Evolutionary conservation across 2,888 invertebrate genomes (phyloP).

Genomic region (Sicus ferrugineus): DNA sequence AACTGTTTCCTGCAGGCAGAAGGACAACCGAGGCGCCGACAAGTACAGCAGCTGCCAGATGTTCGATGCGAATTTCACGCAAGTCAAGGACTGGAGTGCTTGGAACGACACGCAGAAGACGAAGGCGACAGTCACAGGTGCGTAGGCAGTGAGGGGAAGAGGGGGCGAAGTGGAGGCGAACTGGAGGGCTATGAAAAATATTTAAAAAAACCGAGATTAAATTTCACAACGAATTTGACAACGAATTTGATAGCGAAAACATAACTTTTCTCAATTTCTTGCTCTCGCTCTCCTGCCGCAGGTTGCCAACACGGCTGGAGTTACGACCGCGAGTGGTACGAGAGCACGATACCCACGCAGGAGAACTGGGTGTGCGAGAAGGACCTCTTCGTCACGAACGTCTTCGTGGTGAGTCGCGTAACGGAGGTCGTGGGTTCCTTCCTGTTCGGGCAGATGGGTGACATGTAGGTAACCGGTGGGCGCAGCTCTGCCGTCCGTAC

Average conservation of each 20-base stretch:
- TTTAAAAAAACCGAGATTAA: no score
- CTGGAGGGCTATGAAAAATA: not conserved
- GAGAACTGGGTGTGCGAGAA: conserved; percentile 70
- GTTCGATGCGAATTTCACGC: conserved; percentile 63
- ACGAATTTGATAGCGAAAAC: no score
- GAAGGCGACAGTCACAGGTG: conserved; percentile 54
- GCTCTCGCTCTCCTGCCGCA: conserved; percentile 41
- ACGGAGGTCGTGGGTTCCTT: conserved; percentile 69
- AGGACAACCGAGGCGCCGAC: conserved; percentile 59
- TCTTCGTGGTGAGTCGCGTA: conserved; percentile 66
- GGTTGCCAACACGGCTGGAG: conserved; percentile 68
- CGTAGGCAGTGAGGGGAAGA: not conserved
- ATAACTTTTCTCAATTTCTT: no score
- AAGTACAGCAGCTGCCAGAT: conserved; percentile 65
- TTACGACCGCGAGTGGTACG: conserved; percentile 68
- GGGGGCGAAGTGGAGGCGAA: not conserved
- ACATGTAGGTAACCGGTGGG: conserved; percentile 65
- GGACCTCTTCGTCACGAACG: conserved; percentile 67
- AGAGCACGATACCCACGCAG: conserved; percentile 65
- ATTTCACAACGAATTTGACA: no score
- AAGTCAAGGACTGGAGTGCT: conserved; percentile 50
- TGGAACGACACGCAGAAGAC: conserved; percentile 48
- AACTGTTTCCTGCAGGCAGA: conserved; percentile 40
- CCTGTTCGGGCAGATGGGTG: conserved; percentile 69
- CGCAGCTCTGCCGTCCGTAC: not conserved